A percentile compares a stretch with the other conserved stretches of the same genome.
Evolutionary conservation across 1,140 invertebrate species (phyloP).

Genomic region (Sarcophaga peregrina): DNA sequence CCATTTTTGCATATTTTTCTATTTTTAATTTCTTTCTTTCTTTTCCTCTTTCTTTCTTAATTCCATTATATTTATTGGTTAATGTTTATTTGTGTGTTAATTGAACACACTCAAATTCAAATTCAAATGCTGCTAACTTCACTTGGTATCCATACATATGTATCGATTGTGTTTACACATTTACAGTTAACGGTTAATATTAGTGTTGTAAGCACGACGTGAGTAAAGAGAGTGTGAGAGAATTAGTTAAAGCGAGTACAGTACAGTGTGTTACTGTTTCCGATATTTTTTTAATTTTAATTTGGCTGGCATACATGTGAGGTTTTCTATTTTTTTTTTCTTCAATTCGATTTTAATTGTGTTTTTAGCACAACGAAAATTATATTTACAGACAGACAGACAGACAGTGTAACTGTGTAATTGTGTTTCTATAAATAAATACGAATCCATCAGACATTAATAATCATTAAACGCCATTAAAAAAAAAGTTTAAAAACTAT

Average conservation of each 20-base stretch:
- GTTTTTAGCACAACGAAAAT: background rate
- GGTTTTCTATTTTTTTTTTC: background rate
- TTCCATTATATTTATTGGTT: background rate
- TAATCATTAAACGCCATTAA: too few relatives aligned
- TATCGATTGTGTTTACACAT: background rate
- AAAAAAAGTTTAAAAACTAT: too few relatives aligned
- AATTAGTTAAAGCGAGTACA: too few relatives aligned
- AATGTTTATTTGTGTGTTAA: background rate
- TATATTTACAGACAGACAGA: background rate
- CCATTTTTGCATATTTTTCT: background rate
- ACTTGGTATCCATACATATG: background rate
- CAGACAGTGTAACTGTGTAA: too few relatives aligned
- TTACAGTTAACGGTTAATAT: conserved; percentile 15
- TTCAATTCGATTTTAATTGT: background rate
- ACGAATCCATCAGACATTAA: too few relatives aligned
- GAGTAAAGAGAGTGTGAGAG: too few relatives aligned
- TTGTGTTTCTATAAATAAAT: too few relatives aligned
- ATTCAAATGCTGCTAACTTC: background rate
- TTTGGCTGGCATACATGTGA: background rate
- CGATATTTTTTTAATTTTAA: too few relatives aligned
- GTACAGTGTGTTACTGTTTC: too few relatives aligned
- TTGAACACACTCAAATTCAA: background rate
- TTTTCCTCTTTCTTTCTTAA: background rate
- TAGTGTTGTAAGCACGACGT: background rate
- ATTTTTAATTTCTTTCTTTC: background rate